Conservation (phyloP, 1,140 invertebrate species). For the Leptopilina boulardi region DNA sequence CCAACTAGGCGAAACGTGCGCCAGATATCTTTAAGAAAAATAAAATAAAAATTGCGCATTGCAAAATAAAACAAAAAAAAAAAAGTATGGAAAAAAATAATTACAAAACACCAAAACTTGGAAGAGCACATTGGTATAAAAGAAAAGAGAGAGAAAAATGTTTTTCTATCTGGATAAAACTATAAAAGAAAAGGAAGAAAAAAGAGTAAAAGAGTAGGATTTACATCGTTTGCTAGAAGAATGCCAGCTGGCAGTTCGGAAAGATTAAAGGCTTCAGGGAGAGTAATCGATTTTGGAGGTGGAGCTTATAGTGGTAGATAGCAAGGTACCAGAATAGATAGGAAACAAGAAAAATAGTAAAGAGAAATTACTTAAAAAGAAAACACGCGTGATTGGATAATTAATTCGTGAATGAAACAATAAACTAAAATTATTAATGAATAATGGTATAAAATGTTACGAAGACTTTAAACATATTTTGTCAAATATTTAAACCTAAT, state of each 20-base stretch:
- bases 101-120: not conserved
- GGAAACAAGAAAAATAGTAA: not conserved
- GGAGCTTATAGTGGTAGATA: constrained; percentile 29
- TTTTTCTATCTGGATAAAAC: constrained; percentile 28
- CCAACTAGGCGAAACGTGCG: constrained; percentile 22
- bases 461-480: not conserved
- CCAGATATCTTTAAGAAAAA: not conserved
- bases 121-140: not conserved
- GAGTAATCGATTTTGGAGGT: constrained; percentile 28
- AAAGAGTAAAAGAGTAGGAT: not conserved
- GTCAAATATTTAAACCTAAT: not conserved
- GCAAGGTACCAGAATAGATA: constrained; percentile 2
- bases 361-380: not conserved
- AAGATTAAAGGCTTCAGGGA: constrained; percentile 30
- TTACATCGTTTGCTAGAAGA: constrained; percentile 31
- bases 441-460: not conserved
- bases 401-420: constrained; percentile 5
- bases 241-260: constrained; percentile 27
- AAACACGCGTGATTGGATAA: not conserved
- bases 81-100: not conserved
- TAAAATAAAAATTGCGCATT: not conserved
- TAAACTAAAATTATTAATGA: not conserved
- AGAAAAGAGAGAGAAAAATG: not conserved
- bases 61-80: not conserved
- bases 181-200: not conserved